Base-by-base conservation (phyloP, 64 coral and sea anemone species). In the Astreopora myriophthalma region DNA sequence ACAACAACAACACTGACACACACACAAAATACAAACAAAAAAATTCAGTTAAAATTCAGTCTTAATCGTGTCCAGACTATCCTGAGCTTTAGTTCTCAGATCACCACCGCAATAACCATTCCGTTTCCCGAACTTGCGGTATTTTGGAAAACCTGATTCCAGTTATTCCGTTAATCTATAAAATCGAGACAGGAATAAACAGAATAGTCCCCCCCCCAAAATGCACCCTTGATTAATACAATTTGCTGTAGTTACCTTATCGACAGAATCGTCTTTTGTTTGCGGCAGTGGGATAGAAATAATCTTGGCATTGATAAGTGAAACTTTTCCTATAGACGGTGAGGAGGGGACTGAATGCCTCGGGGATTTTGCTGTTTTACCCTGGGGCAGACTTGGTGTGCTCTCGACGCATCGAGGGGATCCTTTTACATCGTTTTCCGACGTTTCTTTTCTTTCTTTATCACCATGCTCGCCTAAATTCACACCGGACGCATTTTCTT, bases 241-340 rank as follows among this genome's bases (percentile, higher is more conserved):
- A 62, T 17, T 51, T 5, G 16, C 0, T 34, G 8, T 16, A 65
- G 39, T 40, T 83, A 83, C 79, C 79, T 83, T 83, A 7, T 83
- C 79, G 22, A 19, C 16, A 10, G 57, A 65, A 8, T 83, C 79
- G 32, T 64, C 17, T 38, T 83, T 83, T 61, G 32, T 64, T 38
- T 36, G 55, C 22, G 61, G 79, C 29, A 83, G 29, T 4, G 79
- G 79, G 5, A 83, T 83, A 9, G 79, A 83, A 39, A 83, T 83
- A n/a, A 83, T 34, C 79, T 83, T 83, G 16, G 79, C 31, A 83
- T 39, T 83, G 8, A 65, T 64, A 34, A 64, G 55, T 24, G 79
- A 83, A 24, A 83, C 79, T 83, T 83, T 83, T 57, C 79, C 79
- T 10, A 83, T 63, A 8, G 79, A 64, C 16, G 79, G 79, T 33